phyloP scores from a whole-genome alignment of 1,140 invertebrate species.

The Drosophila sulfurigaster region DNA sequence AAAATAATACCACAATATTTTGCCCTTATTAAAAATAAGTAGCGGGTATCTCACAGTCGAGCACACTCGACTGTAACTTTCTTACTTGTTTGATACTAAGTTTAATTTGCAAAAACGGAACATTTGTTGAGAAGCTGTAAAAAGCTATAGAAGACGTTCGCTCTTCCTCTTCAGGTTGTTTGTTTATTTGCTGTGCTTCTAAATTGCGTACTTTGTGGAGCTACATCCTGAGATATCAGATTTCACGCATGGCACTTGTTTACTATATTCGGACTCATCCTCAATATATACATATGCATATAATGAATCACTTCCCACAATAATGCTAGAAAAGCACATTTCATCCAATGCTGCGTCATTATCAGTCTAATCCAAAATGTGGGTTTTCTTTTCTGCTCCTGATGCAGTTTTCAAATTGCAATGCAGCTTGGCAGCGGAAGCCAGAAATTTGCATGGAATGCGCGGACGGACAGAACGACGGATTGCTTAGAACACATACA shows the following conservation, averaged over 20 bases:
- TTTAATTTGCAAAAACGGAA: too few relatives aligned
- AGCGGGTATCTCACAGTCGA: too few relatives aligned
- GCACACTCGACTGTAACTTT: too few relatives aligned
- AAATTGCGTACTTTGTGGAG: not conserved
- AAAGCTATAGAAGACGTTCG: too few relatives aligned
- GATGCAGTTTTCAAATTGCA: slow-evolving; percentile 29
- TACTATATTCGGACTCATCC: slow-evolving; percentile 1
- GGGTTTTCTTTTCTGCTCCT: slow-evolving; percentile 19
- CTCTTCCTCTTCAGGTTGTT: not conserved
- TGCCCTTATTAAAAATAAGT: too few relatives aligned
- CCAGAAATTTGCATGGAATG: slow-evolving; percentile 9
- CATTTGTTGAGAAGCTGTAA: too few relatives aligned
- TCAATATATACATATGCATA: too few relatives aligned
- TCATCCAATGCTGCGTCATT: slow-evolving; percentile 8
- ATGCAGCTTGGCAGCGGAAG: not conserved
- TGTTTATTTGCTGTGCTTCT: not conserved
- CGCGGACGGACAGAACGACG: not conserved
- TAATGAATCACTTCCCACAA: slow-evolving; percentile 1
- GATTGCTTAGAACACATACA: not conserved
- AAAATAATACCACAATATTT: too few relatives aligned
- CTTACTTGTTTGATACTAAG: too few relatives aligned
- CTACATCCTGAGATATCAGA: slow-evolving; percentile 7
- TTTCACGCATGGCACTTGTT: slow-evolving; percentile 6
- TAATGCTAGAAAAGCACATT: not conserved
- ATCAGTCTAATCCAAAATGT: not conserved